A percentile compares a stretch with the other conserved stretches of the same genome.
Evolutionary conservation across 2,888 invertebrate genomes (phyloP).

Genomic region (Glyphotaelius pellucidus): DNA sequence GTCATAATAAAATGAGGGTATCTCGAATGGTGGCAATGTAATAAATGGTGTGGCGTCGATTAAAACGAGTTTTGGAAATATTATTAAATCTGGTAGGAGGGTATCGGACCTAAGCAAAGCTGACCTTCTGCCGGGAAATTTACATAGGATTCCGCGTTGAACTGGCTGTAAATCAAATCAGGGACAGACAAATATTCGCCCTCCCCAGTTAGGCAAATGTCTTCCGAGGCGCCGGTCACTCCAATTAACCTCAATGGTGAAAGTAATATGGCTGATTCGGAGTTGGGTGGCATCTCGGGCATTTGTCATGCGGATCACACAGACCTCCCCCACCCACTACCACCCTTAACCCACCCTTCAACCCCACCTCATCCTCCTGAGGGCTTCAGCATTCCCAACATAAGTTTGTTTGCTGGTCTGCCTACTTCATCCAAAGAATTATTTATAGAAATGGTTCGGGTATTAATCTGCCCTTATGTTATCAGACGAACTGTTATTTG

Average conservation of each 20-base stretch:
- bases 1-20: conserved; percentile 24
- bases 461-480: conserved; percentile 27
- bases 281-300: conserved; percentile 49
- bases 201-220: conserved; percentile 50
- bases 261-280: conserved; percentile 62
- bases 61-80: conserved; percentile 12
- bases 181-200: conserved; percentile 42
- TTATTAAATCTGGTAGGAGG: conserved; percentile 26
- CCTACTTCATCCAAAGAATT: conserved; percentile 29
- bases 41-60: conserved; percentile 28
- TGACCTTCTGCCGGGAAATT: conserved; percentile 27
- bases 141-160: conserved; percentile 33
- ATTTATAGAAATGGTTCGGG: background rate
- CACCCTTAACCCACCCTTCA: conserved; percentile 4
- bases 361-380: conserved; percentile 7
- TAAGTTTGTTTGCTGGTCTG: conserved; percentile 10
- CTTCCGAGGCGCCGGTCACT: conserved; percentile 63
- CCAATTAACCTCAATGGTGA: conserved; percentile 63
- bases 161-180: conserved; percentile 59
- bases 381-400: conserved; percentile 33
- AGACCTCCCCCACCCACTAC: conserved; percentile 33
- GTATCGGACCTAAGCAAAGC: conserved; percentile 35
- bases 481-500: conserved; percentile 10
- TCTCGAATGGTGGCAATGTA: background rate
- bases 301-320: conserved; percentile 62